A percentile compares a stretch with the other conserved stretches of the same genome.
These are phyloP conservation scores for Cremastinae sp. DNA, from an alignment of 2,888 invertebrate genomes.

Conservation along the genomic window DNA sequence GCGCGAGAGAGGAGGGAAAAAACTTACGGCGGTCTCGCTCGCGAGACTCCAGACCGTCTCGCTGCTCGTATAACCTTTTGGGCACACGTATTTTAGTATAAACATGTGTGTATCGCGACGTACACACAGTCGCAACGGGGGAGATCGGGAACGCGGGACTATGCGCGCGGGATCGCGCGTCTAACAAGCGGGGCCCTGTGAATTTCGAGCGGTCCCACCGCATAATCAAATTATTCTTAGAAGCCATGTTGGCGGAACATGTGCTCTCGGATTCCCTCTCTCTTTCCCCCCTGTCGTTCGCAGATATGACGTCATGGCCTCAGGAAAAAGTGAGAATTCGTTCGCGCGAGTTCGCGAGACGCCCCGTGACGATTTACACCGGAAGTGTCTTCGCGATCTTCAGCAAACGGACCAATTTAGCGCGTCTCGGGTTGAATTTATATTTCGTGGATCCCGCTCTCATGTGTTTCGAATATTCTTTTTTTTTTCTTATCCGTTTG, in stretches of 20 bases:
- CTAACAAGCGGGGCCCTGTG: slow-evolving; percentile 68
- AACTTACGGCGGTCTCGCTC: slow-evolving; percentile 55
- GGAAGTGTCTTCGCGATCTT: slow-evolving; percentile 40
- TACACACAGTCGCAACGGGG: slow-evolving; percentile 32
- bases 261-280: slow-evolving; percentile 67
- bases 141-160: slow-evolving; percentile 51
- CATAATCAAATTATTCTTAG: slow-evolving; percentile 76
- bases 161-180: slow-evolving; percentile 59
- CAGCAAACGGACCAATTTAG: slow-evolving; percentile 20
- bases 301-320: slow-evolving; percentile 67
- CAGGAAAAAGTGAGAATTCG: slow-evolving; percentile 48
- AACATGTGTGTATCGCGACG: slow-evolving; percentile 27
- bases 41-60: slow-evolving; percentile 57
- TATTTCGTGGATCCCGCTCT: neutral
- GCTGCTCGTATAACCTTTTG: slow-evolving; percentile 29
- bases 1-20: slow-evolving; percentile 35
- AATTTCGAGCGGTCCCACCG: slow-evolving; percentile 69
- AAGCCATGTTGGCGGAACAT: slow-evolving; percentile 68
- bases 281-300: slow-evolving; percentile 20
- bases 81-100: slow-evolving; percentile 12
- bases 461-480: neutral
- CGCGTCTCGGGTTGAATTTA: slow-evolving; percentile 1
- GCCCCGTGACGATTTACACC: slow-evolving; percentile 35
- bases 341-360: slow-evolving; percentile 21
- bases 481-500: no score